Evolutionary conservation across 1,140 invertebrate genomes (phyloP), one percentile per base, ranked within the genome.

Genomic region (Platorchestia sp.): DNA sequence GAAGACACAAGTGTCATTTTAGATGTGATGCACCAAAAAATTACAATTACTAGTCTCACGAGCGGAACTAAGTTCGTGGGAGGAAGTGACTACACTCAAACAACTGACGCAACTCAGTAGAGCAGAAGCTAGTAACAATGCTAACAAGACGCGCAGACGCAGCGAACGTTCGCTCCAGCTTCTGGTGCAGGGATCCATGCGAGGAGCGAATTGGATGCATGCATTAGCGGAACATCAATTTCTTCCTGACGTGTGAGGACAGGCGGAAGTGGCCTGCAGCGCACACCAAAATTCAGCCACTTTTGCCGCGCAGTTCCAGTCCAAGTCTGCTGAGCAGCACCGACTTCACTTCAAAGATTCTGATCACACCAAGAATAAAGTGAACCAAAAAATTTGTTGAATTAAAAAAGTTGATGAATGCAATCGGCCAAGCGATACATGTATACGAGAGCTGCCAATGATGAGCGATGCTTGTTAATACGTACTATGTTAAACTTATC

Each of bases 171-270:
- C 19, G 14, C 59, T 27, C 14, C 14, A 10, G 14, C 36, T 27
- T 75, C 27, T 10, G 1, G 59, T 3, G 36, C 14, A 27, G 59
- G 36, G 14, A 19, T 27, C 27, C 1, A 27, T 27, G 36, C 59
- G 59, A 10, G 14, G 36, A 27, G 59, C 59, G 59, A 75, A 89
- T 89, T 89, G 87, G 87, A 89, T 89, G 87, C 87, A 89, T 89
- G 42, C 87, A 89, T 89, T 89, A 89, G 87, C 87, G 43, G 87
- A 44, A 89, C 87, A 89, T 89, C 87, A 89, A 89, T 89, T 89
- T 44, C 87, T 41, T 44, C 43, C 41, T 44, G 87, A 89, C 87
- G 87, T 89, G 43, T 27, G 14, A 44, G 87, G 43, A 89, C 87
- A 42, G 87, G 43, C n/a, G 43, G 59, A 75, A 75, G 59, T 75